phyloP scores from a whole-genome alignment of 2,113 vertebrate genomes.

The Prionailurus viverrinus region DNA sequence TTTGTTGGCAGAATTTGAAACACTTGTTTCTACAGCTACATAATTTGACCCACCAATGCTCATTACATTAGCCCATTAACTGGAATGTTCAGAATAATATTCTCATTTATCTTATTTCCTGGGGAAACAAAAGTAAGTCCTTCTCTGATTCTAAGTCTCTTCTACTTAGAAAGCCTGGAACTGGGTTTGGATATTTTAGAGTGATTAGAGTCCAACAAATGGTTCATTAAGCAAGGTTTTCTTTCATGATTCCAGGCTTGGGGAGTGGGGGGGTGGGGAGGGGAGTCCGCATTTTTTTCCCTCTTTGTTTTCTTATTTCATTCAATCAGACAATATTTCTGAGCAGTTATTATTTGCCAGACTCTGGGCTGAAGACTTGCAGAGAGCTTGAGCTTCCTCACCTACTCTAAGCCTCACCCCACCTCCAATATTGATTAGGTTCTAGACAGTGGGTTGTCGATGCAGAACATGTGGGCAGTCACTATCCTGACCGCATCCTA shows the following conservation, averaged over 20 bases:
- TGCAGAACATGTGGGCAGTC: neutral
- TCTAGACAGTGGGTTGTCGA: neutral
- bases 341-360: neutral
- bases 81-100: neutral
- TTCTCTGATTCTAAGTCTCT: neutral
- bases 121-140: neutral
- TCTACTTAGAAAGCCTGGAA: neutral
- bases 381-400: neutral
- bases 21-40: neutral
- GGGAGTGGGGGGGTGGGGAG: neutral
- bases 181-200: neutral
- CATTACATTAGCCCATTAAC: neutral
- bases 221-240: neutral
- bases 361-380: neutral
- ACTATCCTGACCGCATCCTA: accelerated
- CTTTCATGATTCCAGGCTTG: neutral
- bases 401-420: accelerated
- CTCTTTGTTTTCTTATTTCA: neutral
- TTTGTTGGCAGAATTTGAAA: slow-evolving; percentile 33
- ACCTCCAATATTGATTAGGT: no score
- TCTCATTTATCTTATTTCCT: neutral
- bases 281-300: neutral
- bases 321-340: neutral
- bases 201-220: slow-evolving; percentile 25
- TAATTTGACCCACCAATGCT: neutral